Conservation (phyloP, 1,140 invertebrate species). For the Riptortus pedestris region DNA sequence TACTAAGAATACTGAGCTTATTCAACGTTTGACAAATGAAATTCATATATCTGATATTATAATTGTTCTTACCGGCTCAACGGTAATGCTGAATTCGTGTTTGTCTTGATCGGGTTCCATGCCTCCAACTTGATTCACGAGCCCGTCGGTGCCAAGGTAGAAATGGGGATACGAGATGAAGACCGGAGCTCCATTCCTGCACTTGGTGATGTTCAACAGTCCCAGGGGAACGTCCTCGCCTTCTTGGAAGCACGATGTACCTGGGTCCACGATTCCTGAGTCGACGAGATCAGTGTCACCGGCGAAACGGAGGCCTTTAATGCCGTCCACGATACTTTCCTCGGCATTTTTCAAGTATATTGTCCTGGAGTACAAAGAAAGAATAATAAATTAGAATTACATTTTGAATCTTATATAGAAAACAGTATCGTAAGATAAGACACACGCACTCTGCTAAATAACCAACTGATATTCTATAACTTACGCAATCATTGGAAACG, state of each 20-base stretch:
- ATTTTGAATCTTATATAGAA: no score
- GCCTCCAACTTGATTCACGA: constrained; percentile 44
- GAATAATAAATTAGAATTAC: constrained; percentile 9
- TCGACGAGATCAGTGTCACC: constrained; percentile 37
- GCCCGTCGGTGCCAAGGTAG: constrained; percentile 46
- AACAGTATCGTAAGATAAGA: not conserved
- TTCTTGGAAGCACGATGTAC: constrained; percentile 59
- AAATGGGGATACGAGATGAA: constrained; percentile 65
- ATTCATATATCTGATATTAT: no score
- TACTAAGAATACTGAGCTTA: no score
- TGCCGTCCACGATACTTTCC: constrained; percentile 38
- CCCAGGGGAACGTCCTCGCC: constrained; percentile 56
- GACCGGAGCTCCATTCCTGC: constrained; percentile 48
- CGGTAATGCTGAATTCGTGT: constrained; percentile 47
- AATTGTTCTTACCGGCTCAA: constrained; percentile 54
- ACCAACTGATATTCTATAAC: no score
- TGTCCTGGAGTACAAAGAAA: constrained; percentile 29
- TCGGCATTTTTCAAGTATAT: constrained; percentile 43
- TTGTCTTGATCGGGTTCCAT: constrained; percentile 45
- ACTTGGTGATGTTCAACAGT: constrained; percentile 41
- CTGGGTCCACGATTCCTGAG: constrained; percentile 43
- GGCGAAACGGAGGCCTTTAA: constrained; percentile 37
- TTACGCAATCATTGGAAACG: no score
- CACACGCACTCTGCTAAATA: no score
- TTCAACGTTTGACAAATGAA: no score